Percentiles rank a stretch among this genome's conserved stretches.
phyloP scores from a whole-genome alignment of 2,888 invertebrate species.

The Drosophila anomalata region DNA sequence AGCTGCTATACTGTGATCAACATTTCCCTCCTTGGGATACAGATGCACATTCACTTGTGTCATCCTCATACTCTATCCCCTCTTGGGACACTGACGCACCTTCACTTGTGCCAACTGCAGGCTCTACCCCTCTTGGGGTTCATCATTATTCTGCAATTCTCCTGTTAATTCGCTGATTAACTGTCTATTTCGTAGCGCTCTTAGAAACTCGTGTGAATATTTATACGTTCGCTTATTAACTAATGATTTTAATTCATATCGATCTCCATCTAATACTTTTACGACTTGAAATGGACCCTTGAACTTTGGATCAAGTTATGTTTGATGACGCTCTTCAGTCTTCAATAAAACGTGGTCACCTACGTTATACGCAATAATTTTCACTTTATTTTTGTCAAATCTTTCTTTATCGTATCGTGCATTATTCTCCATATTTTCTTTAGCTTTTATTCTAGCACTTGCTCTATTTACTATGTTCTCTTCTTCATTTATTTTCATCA shows the following conservation, averaged over 20 bases:
- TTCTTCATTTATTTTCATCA: no score
- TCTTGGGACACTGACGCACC: slow-evolving; percentile 15
- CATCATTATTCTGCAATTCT: no score
- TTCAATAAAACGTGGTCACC: no score
- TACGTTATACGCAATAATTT: slow-evolving; percentile 11
- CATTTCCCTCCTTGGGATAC: slow-evolving; percentile 7
- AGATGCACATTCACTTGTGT: slow-evolving; percentile 11
- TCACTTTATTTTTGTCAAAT: slow-evolving; percentile 26
- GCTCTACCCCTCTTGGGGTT: no score
- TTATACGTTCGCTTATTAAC: no score
- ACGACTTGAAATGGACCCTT: slow-evolving; percentile 1
- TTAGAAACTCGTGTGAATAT: no score
- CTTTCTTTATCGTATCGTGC: slow-evolving; percentile 19
- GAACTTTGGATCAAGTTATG: slow-evolving; percentile 7
- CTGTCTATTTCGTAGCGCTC: no score
- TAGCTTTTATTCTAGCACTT: slow-evolving; percentile 3
- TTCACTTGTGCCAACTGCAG: neutral
- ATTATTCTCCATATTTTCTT: slow-evolving; percentile 29
- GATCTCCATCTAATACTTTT: slow-evolving; percentile 2
- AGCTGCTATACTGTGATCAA: neutral
- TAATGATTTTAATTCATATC: no score
- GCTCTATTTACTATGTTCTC: no score
- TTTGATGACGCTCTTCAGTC: neutral
- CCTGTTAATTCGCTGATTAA: no score
- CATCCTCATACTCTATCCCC: slow-evolving; percentile 12